phyloP scores from a whole-genome alignment of 2,113 vertebrate species.

The Plestiodon gilberti region DNA sequence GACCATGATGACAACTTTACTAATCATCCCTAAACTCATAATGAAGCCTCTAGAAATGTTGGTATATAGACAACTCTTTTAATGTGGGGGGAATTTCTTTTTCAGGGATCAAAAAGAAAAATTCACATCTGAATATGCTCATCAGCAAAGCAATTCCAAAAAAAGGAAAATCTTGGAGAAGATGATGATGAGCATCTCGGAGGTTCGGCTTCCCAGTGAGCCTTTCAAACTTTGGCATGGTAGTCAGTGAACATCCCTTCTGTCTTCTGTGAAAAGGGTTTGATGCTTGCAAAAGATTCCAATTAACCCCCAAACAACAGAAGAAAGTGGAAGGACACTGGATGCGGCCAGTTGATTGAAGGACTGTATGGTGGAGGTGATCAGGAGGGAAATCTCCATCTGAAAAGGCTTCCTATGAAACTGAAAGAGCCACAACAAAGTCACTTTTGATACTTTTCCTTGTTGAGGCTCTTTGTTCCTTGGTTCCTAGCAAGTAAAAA shows the following conservation, averaged over 20 bases:
- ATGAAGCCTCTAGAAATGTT: background rate
- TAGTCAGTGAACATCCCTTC: background rate
- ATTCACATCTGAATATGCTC: slow-evolving; percentile 1
- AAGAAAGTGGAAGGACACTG: background rate
- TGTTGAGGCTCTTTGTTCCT: background rate
- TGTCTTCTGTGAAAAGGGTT: background rate
- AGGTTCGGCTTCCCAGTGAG: background rate
- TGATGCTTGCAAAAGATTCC: background rate
- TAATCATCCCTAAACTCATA: background rate
- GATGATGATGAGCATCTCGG: slow-evolving; percentile 13
- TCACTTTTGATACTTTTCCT: background rate
- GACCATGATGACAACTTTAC: background rate
- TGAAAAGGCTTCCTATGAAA: background rate
- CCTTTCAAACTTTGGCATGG: background rate
- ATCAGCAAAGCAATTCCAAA: slow-evolving; percentile 46
- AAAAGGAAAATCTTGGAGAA: slow-evolving; percentile 43
- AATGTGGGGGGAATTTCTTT: background rate
- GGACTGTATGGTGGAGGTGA: background rate
- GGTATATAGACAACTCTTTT: background rate
- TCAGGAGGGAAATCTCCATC: background rate
- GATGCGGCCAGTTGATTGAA: background rate
- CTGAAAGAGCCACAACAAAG: background rate
- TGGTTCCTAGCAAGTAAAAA: background rate
- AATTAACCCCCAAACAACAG: background rate
- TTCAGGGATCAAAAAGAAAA: background rate